Percentiles rank a stretch among this genome's conserved stretches.
phyloP scores from a whole-genome alignment of 92 coral and sea anemone genomes.

The Anthopleura xanthogrammica region DNA sequence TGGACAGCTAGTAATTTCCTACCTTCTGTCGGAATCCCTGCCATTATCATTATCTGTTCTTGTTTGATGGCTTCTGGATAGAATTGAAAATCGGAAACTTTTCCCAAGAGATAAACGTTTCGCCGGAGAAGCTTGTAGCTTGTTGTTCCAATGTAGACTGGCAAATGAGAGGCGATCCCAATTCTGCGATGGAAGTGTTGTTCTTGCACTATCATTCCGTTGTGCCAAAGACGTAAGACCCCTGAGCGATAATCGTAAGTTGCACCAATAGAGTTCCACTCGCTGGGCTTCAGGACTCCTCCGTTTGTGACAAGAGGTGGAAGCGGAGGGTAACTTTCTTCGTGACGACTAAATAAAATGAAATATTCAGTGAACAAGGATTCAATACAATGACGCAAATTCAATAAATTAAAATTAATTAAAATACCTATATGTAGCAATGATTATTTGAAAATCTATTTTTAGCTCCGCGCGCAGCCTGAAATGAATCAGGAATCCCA shows the following conservation, averaged over 20 bases:
- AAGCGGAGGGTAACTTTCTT: not conserved
- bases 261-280: slow-evolving; percentile 42
- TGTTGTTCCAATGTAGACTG: slow-evolving; percentile 15
- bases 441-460: too few relatives aligned
- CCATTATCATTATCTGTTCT: slow-evolving; percentile 33
- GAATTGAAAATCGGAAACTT: not conserved
- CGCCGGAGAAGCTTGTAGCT: not conserved
- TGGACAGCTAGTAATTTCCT: not conserved
- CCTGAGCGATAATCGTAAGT: slow-evolving; percentile 32
- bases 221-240: slow-evolving; percentile 37
- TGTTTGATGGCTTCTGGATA: slow-evolving; percentile 15
- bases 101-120: not conserved
- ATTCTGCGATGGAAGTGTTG: not conserved
- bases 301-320: not conserved
- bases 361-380: not conserved
- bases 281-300: slow-evolving; percentile 1
- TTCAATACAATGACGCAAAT: too few relatives aligned
- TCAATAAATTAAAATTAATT: too few relatives aligned
- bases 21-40: slow-evolving; percentile 15
- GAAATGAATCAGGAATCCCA: too few relatives aligned
- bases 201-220: slow-evolving; percentile 25
- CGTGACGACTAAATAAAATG: not conserved
- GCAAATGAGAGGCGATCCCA: slow-evolving; percentile 30
- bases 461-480: too few relatives aligned
- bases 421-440: too few relatives aligned